Percentiles rank a stretch among this genome's conserved stretches.
Evolutionary conservation across 2,113 vertebrate species (phyloP).

Genomic region (Butorides virescens): DNA sequence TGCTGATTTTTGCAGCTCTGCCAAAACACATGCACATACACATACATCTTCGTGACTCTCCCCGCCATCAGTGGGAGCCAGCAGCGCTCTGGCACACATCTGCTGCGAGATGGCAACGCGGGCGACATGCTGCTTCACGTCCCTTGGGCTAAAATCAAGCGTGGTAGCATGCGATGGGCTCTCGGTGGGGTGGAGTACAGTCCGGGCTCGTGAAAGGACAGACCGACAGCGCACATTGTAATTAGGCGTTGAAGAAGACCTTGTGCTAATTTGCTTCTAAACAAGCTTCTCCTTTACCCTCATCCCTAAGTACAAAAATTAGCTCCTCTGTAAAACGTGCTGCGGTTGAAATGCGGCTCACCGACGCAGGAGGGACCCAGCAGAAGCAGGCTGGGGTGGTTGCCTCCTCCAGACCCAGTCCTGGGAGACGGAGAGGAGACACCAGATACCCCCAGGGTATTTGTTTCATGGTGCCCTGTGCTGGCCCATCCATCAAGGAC

Average conservation of each 20-base stretch:
- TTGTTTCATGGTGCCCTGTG: fast-evolving
- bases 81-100: neutral
- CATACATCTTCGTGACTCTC: neutral
- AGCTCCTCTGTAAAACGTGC: fast-evolving
- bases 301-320: neutral
- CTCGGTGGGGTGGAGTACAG: neutral
- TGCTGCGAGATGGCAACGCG: neutral
- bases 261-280: neutral
- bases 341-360: neutral
- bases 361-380: fast-evolving
- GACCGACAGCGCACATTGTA: neutral
- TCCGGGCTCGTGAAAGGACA: neutral
- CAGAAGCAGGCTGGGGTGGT: neutral
- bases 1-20: neutral
- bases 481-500: neutral
- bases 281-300: neutral
- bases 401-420: neutral
- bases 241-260: neutral
- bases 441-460: neutral
- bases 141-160: neutral
- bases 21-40: neutral
- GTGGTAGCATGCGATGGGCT: neutral
- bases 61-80: neutral
- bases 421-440: neutral
- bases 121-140: neutral